Conservation (phyloP, 2,888 invertebrate genomes). For the Noctua janthina region DNA sequence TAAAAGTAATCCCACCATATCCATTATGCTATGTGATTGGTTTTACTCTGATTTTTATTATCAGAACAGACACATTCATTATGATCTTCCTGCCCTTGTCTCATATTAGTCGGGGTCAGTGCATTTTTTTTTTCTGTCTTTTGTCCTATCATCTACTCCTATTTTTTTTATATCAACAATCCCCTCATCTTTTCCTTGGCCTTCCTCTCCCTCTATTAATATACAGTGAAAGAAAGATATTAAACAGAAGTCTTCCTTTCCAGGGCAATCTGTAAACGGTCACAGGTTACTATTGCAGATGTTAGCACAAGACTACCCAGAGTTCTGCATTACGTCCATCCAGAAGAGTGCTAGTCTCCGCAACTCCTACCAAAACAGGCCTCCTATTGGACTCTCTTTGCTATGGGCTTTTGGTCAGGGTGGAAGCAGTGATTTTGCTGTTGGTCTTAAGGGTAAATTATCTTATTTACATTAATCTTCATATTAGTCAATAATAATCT, state of each 20-base stretch:
- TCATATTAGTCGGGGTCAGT: neutral
- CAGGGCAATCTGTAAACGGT: constrained; percentile 91
- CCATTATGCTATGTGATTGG: neutral
- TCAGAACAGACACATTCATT: neutral
- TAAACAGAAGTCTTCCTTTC: neutral
- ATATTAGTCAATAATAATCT: neutral
- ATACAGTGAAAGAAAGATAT: neutral
- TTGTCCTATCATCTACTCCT: neutral
- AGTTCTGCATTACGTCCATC: constrained; percentile 91
- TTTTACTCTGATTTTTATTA: neutral
- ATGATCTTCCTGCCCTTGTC: neutral
- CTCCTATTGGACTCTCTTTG: constrained; percentile 93
- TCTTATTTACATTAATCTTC: neutral
- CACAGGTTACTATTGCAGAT: constrained; percentile 93
- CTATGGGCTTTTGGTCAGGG: constrained; percentile 95
- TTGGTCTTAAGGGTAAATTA: constrained; percentile 92
- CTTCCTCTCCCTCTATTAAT: neutral
- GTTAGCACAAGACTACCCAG: constrained; percentile 92
- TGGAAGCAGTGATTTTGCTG: constrained; percentile 91
- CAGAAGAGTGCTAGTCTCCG: constrained; percentile 91
- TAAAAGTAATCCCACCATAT: neutral
- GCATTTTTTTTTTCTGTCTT: neutral
- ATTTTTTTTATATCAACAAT: neutral
- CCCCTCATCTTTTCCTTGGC: neutral
- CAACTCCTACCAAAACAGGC: constrained; percentile 94